These are phyloP conservation scores for Eueremaeus valkanovi DNA, from an alignment of 2,888 invertebrate species.

Conservation along the genomic window DNA sequence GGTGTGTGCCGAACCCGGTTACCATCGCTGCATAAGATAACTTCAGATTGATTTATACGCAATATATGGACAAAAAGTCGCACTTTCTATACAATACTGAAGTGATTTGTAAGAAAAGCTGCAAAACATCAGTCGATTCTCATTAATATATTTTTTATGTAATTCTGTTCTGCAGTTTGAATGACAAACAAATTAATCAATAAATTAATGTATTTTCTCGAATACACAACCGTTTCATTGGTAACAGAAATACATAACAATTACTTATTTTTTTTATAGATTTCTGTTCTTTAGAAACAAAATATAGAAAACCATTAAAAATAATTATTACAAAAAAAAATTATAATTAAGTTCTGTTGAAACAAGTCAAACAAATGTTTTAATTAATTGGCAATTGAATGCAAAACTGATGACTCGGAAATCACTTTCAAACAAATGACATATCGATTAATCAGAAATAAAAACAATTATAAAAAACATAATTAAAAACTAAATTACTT, in stretches of 20 bases:
- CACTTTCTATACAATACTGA: neutral
- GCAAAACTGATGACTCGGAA: no score
- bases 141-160: neutral
- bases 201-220: conserved; percentile 13
- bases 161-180: neutral
- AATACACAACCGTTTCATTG: conserved; percentile 17
- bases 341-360: no score
- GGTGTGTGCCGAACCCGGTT: neutral
- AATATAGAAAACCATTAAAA: no score
- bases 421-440: no score
- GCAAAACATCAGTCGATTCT: neutral
- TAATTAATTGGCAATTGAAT: no score
- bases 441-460: no score
- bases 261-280: neutral
- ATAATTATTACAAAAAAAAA: no score
- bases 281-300: no score
- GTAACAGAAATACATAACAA: conserved; percentile 7
- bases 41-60: conserved; percentile 15
- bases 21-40: conserved; percentile 1
- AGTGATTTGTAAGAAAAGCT: neutral
- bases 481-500: no score
- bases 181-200: conserved; percentile 7
- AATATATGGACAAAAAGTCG: neutral
- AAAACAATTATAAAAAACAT: no score
- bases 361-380: no score